Base-by-base conservation (phyloP, 1,140 invertebrate species). In the Drosophila micromelanica region DNA sequence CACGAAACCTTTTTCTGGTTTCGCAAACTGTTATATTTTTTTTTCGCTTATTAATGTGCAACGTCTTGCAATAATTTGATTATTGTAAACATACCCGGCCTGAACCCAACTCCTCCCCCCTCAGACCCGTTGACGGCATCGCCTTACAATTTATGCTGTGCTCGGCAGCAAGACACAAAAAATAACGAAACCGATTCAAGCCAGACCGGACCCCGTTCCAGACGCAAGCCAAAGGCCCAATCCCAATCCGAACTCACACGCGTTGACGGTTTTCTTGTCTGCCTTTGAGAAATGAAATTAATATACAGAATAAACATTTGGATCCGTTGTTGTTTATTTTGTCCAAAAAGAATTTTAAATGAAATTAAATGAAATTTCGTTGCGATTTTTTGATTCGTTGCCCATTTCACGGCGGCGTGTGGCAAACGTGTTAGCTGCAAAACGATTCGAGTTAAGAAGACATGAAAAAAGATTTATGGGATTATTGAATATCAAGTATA, bases 11-110 rank as follows among this genome's bases (percentile, higher is more conserved):
- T 67, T 56, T 73, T 48, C 23, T 42, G 17, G 17, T 52, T 27
- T 27, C 27, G 27, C 27, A 5, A 27, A 27, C 27, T 27, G 27
- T 27, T 27, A 27, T 23, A 23, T 23, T 40, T 9, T 9, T 42
- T 74, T 40, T 56, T 51, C 32, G 32, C 51, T 74, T 84, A 82
- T 68, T 78, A 84, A 82, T 82, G 72, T 82, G 80, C 80, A 82
- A 76, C 78, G 72, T 61, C 59, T 62, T 79, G 80, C 80, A 82
- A 81, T 81, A 81, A 78, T 79, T 79, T 79, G 65, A 84, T 84
- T 82, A 76, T 76, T 84, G 76, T 78, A 68, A 71, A 61, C 62
- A 63, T 71, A 55, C 12, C 20, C 23, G 54, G 3, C 38, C 54
- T 20, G 23, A 9, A 7, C 54, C 40, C 15, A 32, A 49, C 45